Evolutionary conservation across 1,140 invertebrate genomes (phyloP), one percentile per base, ranked within the genome.

Genomic region (Drosophila pruinosa): DNA sequence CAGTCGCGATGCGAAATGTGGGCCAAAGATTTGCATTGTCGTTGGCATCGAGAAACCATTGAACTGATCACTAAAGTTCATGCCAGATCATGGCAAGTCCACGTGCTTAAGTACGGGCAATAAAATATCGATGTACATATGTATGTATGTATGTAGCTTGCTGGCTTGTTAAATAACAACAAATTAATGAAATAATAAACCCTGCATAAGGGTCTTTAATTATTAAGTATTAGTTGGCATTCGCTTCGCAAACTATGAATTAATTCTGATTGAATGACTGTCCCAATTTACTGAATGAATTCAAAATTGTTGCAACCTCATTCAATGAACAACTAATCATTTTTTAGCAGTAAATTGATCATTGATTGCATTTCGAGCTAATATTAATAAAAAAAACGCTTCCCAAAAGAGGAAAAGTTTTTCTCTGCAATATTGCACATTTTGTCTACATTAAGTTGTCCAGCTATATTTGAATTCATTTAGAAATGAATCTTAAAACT

Each of bases 1-100:
- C 31, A 41, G 31, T 52, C 26, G 53, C 2, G 36, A 28, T 28
- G 26, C n/a, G 8, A 34, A 64, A 54, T 43, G 34, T 50, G 14
- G 19, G 28, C 31, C 31, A 62, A 52, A 26, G 28, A n/a, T 28
- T 36, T n/a, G 26, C n/a, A 34, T 34, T 34, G 10, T 8, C 28
- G 8, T 10, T 7, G 28, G 28, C 3, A 31, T 31, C 8, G 26
- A 28, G 26, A 28, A n/a, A 34, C 31, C 5, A n/a, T 34, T 34
- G 31, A 34, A 34, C 31, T 12, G 28, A 31, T 31, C 6, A 8
- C 7, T n/a, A 8, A 31, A 31, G 28, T 31, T 31, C 28, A 31
- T 3, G 28, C n/a, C 8, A 0, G 28, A 31, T 7, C 28, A 31
- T 31, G 8, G 28, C 28, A 31, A 31, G 2, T 31, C 28, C 28